A percentile compares a stretch with the other conserved stretches of the same genome.
Evolutionary conservation across 2,113 vertebrate genomes (phyloP).

Genomic region (Barnardius zonarius): DNA sequence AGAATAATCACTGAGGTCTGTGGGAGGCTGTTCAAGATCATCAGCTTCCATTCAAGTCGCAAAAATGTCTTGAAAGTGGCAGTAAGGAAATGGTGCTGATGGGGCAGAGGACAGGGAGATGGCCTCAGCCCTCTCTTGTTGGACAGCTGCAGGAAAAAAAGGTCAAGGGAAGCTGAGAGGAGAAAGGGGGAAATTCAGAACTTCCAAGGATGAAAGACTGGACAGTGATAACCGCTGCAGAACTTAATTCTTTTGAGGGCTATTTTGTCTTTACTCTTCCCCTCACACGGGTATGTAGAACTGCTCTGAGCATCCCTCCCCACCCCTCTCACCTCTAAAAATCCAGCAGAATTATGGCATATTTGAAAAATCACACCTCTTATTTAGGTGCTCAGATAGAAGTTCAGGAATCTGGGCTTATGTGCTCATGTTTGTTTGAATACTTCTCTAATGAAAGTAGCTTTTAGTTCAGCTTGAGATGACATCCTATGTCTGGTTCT

Average conservation of each 20-base stretch:
- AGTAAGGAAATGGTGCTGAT: not conserved
- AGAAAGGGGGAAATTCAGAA: not conserved
- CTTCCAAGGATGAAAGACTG: not conserved
- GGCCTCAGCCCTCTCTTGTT: not conserved
- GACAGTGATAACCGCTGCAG: accelerated
- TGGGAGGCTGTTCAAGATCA: not conserved
- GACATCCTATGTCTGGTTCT: not conserved
- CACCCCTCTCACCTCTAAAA: not conserved
- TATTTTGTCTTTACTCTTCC: not conserved
- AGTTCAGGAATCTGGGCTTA: not conserved
- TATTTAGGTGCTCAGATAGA: not conserved
- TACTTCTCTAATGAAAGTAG: not conserved
- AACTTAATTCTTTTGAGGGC: not conserved
- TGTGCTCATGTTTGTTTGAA: not conserved
- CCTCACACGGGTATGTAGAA: not conserved
- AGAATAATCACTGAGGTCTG: not conserved
- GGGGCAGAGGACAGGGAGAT: not conserved
- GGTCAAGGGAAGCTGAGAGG: not conserved
- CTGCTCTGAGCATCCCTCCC: not conserved
- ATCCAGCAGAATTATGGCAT: not conserved
- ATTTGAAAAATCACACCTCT: not conserved
- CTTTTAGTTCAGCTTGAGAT: not conserved
- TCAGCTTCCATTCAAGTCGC: not conserved
- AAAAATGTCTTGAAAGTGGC: not conserved
- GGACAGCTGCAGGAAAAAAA: not conserved